These are phyloP conservation scores for Dascillus cervinus DNA, from an alignment of 2,888 invertebrate genomes.

Conservation along the genomic window DNA sequence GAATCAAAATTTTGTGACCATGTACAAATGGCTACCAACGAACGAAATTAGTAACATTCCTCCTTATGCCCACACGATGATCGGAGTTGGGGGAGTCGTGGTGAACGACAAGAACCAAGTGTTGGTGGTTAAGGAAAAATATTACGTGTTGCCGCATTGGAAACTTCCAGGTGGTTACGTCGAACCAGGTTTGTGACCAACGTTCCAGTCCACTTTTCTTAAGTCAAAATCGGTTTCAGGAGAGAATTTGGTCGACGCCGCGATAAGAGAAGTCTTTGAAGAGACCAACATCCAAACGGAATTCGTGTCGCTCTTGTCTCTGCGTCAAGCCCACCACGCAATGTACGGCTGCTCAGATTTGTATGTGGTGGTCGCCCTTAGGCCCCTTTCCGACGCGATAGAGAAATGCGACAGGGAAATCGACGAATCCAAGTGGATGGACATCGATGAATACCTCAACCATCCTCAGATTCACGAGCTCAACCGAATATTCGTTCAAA, in stretches of 20 bases:
- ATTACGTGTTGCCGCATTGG: constrained; percentile 57
- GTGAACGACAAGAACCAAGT: constrained; percentile 69
- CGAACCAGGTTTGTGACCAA: constrained; percentile 57
- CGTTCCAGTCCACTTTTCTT: too few species aligned
- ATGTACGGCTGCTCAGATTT: constrained; percentile 81
- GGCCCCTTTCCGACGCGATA: constrained; percentile 56
- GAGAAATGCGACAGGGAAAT: constrained; percentile 70
- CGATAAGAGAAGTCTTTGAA: constrained; percentile 78
- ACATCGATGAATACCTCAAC: constrained; percentile 59
- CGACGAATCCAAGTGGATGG: constrained; percentile 74
- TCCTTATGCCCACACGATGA: constrained; percentile 69
- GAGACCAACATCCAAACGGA: constrained; percentile 77
- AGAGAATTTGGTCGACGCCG: constrained; percentile 77
- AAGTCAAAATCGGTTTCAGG: constrained; percentile 55
- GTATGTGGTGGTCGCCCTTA: constrained; percentile 70
- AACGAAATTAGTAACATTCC: constrained; percentile 58
- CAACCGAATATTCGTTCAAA: constrained; percentile 59
- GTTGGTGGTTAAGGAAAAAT: constrained; percentile 73
- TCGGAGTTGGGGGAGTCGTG: constrained; percentile 83
- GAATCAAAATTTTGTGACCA: constrained; percentile 65
- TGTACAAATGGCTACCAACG: constrained; percentile 73
- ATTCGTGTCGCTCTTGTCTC: constrained; percentile 67
- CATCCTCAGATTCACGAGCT: constrained; percentile 67
- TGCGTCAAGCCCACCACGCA: constrained; percentile 70
- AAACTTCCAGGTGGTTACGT: constrained; percentile 91